phyloP scores from a whole-genome alignment of 64 coral and sea anemone genomes.

The Actinia equina region DNA sequence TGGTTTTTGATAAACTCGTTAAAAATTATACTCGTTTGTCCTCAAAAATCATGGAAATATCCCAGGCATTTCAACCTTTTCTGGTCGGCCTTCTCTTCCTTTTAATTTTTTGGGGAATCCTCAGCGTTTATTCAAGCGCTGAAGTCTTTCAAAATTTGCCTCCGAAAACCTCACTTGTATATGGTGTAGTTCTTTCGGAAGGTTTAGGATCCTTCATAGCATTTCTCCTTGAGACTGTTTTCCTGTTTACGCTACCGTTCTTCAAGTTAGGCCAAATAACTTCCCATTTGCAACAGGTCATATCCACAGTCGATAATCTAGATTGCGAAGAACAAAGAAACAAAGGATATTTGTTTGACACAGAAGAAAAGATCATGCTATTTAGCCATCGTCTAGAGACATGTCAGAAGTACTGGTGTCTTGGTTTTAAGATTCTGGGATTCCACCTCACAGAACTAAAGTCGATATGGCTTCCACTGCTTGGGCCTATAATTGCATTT shows the following conservation, averaged over 20 bases:
- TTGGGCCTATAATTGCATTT: slow-evolving; percentile 61
- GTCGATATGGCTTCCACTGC: slow-evolving; percentile 54
- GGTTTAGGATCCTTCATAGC: slow-evolving; percentile 34
- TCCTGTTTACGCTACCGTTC: slow-evolving; percentile 49
- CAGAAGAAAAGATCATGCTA: slow-evolving; percentile 39
- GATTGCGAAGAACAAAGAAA: slow-evolving; percentile 43
- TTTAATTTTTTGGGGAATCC: slow-evolving; percentile 54
- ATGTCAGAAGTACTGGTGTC: slow-evolving; percentile 49
- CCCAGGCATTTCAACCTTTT: slow-evolving; percentile 50
- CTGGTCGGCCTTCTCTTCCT: slow-evolving; percentile 43
- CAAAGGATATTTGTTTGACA: slow-evolving; percentile 20
- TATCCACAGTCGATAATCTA: slow-evolving; percentile 32
- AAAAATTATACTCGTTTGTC: no score
- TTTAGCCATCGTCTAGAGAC: slow-evolving; percentile 48
- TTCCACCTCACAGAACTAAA: slow-evolving; percentile 59
- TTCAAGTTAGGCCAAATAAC: slow-evolving; percentile 48
- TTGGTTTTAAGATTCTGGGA: slow-evolving; percentile 60
- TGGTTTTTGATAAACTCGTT: no score
- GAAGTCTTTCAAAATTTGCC: slow-evolving; percentile 51
- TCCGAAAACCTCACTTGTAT: not conserved
- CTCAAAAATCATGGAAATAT: slow-evolving; percentile 20
- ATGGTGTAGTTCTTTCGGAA: slow-evolving; percentile 44
- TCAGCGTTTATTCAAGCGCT: slow-evolving; percentile 61
- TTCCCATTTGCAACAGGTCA: slow-evolving; percentile 32
- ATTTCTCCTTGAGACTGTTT: slow-evolving; percentile 44